Base-by-base conservation (phyloP, 2,888 invertebrate species). In the Campoplex capitator region DNA sequence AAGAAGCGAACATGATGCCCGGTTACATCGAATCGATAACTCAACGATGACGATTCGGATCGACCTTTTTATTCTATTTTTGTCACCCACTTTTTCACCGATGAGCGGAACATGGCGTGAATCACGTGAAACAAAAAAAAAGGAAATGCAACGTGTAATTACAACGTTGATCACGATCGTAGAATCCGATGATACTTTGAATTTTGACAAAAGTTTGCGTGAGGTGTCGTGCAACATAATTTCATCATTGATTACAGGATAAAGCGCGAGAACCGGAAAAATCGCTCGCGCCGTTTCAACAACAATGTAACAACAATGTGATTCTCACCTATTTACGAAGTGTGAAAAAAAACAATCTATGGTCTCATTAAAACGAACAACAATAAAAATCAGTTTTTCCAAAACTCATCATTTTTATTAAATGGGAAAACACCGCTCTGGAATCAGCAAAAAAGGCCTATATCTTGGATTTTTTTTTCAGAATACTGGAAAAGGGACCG, bases 11-110 rank as follows among this genome's bases (percentile, higher is more conserved):
- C 86, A 78, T 87, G 45, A 32, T 83, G 54, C 68, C 13, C 13
- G 9, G 0, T 23, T 48, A 32, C 7, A 35, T 48, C 58, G 16
- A 58, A 71, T 73, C 48, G 48, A 65, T 65, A 48, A 82, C 75
- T 81, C 23, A 11, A 23, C 35, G 13, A 67, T 28, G 65, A 23
- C 42, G 3, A 16, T 13, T 23, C 3, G 35, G 38, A 23, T 68
- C 74, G 13, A 23, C 0, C 73, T 80, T 76, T 75, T 86, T 86
- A 86, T 84, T 81, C 42, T 16, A 58, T 62, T 56, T 77, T 68
- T 56, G 45, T 79, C 71, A 3, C 38, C 28, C 58, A 16, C 18
- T 62, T 23, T 38, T 32, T 35, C 7, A 38, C 18, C 1, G 58
- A 45, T 58, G 58, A 48, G 6, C 38, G 45, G 13, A 32, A 13